Evolutionary conservation across 2,797 vertebrate species (phyloP), one percentile per base, ranked within the genome.

Genomic region (Helicolenus hilgendorfi): DNA sequence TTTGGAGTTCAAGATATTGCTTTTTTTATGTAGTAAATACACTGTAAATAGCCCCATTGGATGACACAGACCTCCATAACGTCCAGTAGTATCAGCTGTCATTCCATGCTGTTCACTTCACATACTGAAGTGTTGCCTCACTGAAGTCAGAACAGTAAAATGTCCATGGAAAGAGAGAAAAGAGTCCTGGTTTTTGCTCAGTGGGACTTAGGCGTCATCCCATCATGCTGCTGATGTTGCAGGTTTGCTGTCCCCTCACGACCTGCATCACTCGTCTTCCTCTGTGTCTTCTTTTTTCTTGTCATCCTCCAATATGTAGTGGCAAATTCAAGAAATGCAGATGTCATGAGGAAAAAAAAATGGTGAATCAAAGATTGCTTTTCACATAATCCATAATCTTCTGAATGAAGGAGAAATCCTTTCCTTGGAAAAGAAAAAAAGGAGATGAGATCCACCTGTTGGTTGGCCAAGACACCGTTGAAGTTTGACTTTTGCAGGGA

Each of bases 371-470:
- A 18, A 68, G 41, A n/a, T 10, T 10, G 22, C 49, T 3, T 65
- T 7, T 41, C 13, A 33, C 18, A 11, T 10, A 26, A 56, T 78
- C 68, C 69, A 33, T 1, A 18, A 63, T 62, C 59, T 31, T 26
- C 68, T 9, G 7, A 63, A 36, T 4, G 11, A 31, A 2, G 14
- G 5, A 56, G 6, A 63, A 56, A 53, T 55, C 36, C 5, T 70
- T 20, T 33, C n/a, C 22, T 41, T 6, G 38, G 0, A 9, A 75
- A 35, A 75, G 7, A 55, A 45, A 45, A 26, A 67, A 22, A n/a
- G 4, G 5, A 77, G 18, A 22, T 26, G 4, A 41, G 33, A 59
- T 81, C 58, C 58, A 91, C 87, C 78, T 90, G 90, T 81, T 55
- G 76, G 62, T 26, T 22, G 14, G 18, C 1, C 11, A 29, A 41